Base-by-base conservation (phyloP, 2,888 invertebrate species). In the Leuctra nigra region DNA sequence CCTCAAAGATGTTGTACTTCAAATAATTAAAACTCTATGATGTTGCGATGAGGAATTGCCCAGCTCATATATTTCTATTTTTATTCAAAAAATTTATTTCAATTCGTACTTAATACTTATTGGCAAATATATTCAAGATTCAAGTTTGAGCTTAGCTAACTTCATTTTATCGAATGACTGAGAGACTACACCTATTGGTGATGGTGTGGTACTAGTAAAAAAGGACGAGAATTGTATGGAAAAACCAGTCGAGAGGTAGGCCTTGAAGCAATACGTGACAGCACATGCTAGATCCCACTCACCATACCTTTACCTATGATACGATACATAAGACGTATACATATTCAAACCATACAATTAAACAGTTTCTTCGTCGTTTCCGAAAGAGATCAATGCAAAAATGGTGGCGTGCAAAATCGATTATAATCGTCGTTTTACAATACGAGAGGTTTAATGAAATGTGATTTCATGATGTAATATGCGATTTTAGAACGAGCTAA, bases 231-330 rank as follows among this genome's bases (percentile, higher is more conserved):
- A 35, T 35, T 18, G 18, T n/a, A 50, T 33, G 50, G 50, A 50
- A 50, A 50, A 50, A 50, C 50, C 50, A 33, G 50, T 11, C 50
- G 18, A 50, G 35, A 20, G 9, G 50, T 50, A 50, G 50, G 50
- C 50, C 50, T 50, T 50, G 50, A 35, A 22, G 33, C 11, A 22
- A 16, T n/a, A n/a, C n/a, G n/a, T 50, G 50, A 33, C 50, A 35
- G 33, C 35, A 50, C 22, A 29, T 33, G n/a, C 7, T 41, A 3
- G 9, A 4, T 22, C 13, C 44, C 20, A 22, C 44, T 44, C 44
- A 4, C 44, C 14, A n/a, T 38, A 7, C 14, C 6, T 38, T 4
- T n/a, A 38, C 22, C 44, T 44, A n/a, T 44, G n/a, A 13, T 13
- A n/a, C 4, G n/a, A 20, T 44, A 4, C 22, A 20, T 44, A 16